phyloP scores from a whole-genome alignment of 1,140 invertebrate species.

The Hormaphis cornu region DNA sequence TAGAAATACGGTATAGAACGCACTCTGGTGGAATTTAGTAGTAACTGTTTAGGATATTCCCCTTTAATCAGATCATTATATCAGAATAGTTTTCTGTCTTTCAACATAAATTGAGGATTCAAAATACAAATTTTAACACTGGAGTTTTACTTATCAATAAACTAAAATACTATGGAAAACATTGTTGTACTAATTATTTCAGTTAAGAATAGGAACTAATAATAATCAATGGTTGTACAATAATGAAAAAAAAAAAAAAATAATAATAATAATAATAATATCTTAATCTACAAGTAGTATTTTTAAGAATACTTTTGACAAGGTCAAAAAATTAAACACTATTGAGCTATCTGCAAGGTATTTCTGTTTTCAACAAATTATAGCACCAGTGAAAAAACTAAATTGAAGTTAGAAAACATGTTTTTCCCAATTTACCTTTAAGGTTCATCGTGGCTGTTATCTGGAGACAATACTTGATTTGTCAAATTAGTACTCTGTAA shows the following conservation, averaged over 20 bases:
- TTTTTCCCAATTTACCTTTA: not conserved
- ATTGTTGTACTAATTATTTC: conserved; percentile 7
- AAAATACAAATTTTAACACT: conserved; percentile 8
- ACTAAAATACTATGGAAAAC: not conserved
- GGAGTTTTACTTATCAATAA: not conserved
- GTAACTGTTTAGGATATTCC: no score
- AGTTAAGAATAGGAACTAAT: conserved; percentile 10
- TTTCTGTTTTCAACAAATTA: not conserved
- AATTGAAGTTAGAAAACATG: not conserved
- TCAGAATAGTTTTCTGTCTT: not conserved
- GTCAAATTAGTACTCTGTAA: conserved; percentile 39
- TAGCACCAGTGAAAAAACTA: not conserved
- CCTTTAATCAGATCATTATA: no score
- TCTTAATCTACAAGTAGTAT: not conserved
- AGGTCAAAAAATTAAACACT: not conserved
- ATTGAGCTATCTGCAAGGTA: not conserved
- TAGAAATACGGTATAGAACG: no score
- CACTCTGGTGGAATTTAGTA: no score
- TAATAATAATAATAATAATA: no score
- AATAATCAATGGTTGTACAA: not conserved
- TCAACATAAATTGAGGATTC: no score
- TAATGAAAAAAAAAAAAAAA: not conserved
- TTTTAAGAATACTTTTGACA: not conserved
- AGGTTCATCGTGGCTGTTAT: conserved; percentile 13
- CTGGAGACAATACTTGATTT: conserved; percentile 5